These are phyloP conservation scores for Promerops cafer DNA, from an alignment of 2,113 vertebrate genomes.

Conservation along the genomic window DNA sequence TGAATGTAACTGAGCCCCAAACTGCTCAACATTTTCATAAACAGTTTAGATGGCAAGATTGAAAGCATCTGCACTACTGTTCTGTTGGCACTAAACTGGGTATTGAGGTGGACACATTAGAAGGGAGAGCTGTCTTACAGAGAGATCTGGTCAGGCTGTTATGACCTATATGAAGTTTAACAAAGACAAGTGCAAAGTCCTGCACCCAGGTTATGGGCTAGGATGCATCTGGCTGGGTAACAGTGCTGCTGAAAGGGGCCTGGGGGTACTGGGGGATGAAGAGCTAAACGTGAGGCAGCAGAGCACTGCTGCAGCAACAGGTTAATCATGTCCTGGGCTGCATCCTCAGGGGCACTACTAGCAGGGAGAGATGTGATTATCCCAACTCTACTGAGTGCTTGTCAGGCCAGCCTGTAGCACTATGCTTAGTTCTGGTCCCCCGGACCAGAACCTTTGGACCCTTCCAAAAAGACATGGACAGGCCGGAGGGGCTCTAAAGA, in stretches of 20 bases:
- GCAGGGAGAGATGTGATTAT: not conserved
- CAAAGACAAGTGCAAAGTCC: not conserved
- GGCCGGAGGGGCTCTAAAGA: not conserved
- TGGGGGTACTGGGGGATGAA: not conserved
- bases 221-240: not conserved
- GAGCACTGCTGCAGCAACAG: not conserved
- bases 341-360: not conserved
- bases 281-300: not conserved
- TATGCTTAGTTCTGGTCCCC: not conserved
- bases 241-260: not conserved
- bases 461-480: not conserved
- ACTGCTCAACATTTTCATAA: not conserved
- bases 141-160: not conserved
- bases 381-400: not conserved
- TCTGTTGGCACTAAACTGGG: not conserved
- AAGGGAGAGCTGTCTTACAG: not conserved
- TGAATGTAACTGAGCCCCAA: not conserved
- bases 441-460: no score
- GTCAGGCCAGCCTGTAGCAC: not conserved
- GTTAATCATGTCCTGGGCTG: not conserved
- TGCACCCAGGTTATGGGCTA: fast-evolving
- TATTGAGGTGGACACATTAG: fast-evolving
- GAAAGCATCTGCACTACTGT: not conserved
- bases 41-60: not conserved
- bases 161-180: not conserved